phyloP scores from a whole-genome alignment of 1,140 invertebrate species.

The Chlorops oryzae region DNA sequence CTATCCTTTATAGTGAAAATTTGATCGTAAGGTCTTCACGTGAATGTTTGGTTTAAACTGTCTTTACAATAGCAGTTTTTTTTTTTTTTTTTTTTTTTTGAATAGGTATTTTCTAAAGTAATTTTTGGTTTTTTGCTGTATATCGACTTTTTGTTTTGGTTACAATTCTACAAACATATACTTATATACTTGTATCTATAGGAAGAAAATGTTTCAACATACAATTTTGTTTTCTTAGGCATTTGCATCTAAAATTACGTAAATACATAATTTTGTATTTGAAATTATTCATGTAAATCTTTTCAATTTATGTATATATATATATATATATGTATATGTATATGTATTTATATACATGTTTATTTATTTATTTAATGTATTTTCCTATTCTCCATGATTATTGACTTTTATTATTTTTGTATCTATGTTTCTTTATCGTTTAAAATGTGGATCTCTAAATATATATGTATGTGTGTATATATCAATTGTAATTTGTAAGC shows the following conservation, averaged over 20 bases:
- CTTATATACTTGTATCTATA: not conserved
- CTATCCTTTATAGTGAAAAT: too few species aligned
- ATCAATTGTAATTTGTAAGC: too few species aligned
- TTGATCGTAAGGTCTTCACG: too few species aligned
- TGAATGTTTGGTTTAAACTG: too few species aligned
- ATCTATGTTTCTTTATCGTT: not conserved
- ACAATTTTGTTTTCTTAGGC: not conserved
- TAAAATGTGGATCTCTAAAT: not conserved
- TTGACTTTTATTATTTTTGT: not conserved
- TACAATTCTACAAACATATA: not conserved
- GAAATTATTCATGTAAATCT: not conserved
- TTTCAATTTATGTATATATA: constrained; percentile 2
- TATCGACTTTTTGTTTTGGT: not conserved
- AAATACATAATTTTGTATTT: not conserved
- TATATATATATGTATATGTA: constrained; percentile 1
- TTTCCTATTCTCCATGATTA: not conserved
- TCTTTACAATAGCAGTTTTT: not conserved
- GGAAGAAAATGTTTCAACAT: not conserved
- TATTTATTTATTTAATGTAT: not conserved
- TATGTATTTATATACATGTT: not conserved
- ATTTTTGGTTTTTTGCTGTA: not conserved
- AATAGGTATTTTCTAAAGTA: not conserved
- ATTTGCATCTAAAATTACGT: not conserved
- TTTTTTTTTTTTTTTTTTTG: not conserved
- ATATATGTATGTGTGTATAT: constrained; percentile 2